Evolutionary conservation across 2,888 invertebrate genomes (phyloP).

Genomic region (Arenicola marina): DNA sequence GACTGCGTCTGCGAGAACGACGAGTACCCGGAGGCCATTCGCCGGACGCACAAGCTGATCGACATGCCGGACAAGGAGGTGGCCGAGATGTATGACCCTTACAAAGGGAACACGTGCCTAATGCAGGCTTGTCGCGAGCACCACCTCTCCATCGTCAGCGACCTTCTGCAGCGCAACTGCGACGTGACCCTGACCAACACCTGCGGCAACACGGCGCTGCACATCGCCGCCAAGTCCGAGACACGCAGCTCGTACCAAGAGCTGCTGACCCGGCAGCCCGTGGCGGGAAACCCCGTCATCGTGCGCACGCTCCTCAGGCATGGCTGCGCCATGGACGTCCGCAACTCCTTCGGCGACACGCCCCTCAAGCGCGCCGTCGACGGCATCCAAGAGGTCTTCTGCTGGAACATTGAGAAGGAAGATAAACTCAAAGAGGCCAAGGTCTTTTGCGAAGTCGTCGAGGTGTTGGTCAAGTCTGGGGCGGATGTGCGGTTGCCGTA

Average conservation of each 20-base stretch:
- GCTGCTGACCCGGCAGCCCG: not conserved
- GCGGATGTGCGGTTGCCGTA: not conserved
- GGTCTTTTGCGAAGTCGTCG: not conserved
- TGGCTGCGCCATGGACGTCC: not conserved
- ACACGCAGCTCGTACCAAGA: not conserved
- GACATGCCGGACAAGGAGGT: not conserved
- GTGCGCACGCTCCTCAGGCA: not conserved
- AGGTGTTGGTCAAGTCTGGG: not conserved
- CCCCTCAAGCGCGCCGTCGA: conserved; percentile 11
- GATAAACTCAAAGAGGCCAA: not conserved
- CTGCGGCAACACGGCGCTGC: conserved; percentile 15
- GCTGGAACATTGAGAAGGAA: not conserved
- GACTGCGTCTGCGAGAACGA: not conserved
- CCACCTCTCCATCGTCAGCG: conserved; percentile 8
- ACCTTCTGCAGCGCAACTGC: conserved; percentile 7
- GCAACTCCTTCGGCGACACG: conserved; percentile 9
- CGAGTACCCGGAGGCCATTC: conserved; percentile 9
- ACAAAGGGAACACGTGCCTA: conserved; percentile 12
- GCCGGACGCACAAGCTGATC: conserved; percentile 1
- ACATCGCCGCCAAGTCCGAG: conserved; percentile 15
- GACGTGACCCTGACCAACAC: conserved; percentile 4
- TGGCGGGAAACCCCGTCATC: not conserved
- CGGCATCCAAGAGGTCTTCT: not conserved
- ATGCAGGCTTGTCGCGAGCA: conserved; percentile 18
- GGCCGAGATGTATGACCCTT: conserved; percentile 18